Conservation (phyloP, 64 coral and sea anemone species). For the Catalaphyllia jardinei region DNA sequence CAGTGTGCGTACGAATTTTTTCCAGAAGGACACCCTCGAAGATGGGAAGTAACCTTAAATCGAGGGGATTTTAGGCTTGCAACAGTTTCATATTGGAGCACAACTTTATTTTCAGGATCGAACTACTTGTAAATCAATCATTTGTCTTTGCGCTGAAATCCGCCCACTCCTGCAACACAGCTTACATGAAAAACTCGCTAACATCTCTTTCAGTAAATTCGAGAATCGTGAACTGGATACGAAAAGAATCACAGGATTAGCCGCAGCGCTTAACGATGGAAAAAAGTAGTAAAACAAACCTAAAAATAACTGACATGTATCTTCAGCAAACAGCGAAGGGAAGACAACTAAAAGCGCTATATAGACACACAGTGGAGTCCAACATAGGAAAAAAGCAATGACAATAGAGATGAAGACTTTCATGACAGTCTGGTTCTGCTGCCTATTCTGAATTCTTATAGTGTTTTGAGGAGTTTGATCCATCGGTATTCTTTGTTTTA, state of each 20-base stretch:
- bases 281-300: conserved; percentile 2
- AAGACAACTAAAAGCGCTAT: not conserved
- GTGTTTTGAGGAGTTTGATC: not conserved
- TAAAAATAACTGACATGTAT: not conserved
- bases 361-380: not conserved
- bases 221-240: not conserved
- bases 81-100: too few relatives aligned
- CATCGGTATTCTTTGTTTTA: not conserved
- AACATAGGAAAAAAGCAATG: not conserved
- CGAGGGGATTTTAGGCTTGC: too few relatives aligned
- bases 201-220: too few relatives aligned
- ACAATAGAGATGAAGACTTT: conserved; percentile 19
- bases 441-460: not conserved
- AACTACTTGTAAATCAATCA: too few relatives aligned
- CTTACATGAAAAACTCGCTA: too few relatives aligned
- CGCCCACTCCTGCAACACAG: too few relatives aligned
- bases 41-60: too few relatives aligned
- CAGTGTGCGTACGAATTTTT: too few relatives aligned
- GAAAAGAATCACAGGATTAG: conserved; percentile 6
- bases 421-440: not conserved
- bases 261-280: not conserved
- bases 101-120: too few relatives aligned
- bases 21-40: too few relatives aligned
- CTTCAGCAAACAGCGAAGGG: not conserved
- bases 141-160: too few relatives aligned